phyloP scores from a whole-genome alignment of 2,888 invertebrate genomes.

The Pachycephus smyrnensis region DNA sequence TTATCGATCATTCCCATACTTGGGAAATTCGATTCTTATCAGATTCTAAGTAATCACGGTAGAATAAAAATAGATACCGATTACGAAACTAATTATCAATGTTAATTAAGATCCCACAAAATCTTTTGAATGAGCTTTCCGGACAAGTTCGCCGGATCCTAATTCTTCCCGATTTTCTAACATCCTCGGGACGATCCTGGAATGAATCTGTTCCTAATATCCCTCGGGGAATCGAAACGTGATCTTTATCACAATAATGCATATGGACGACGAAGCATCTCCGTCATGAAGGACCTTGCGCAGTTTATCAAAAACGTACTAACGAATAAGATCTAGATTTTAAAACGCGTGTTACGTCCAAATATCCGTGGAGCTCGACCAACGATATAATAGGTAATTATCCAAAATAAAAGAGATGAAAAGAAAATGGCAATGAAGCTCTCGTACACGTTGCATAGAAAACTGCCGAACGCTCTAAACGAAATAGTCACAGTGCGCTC shows the following conservation, averaged over 20 bases:
- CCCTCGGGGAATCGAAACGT: neutral
- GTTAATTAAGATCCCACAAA: neutral
- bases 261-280: neutral
- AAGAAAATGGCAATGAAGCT: neutral
- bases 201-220: neutral
- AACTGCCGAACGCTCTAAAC: constrained; percentile 27
- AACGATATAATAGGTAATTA: neutral
- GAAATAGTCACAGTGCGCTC: constrained; percentile 10
- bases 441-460: neutral
- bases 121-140: neutral
- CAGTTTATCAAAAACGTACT: constrained; percentile 2
- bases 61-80: neutral
- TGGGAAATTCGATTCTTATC: neutral
- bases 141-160: neutral
- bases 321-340: constrained; percentile 7
- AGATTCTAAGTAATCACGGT: too few species aligned
- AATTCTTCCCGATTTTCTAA: neutral
- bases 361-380: constrained; percentile 5
- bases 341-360: constrained; percentile 3
- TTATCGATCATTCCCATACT: neutral
- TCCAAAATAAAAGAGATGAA: neutral
- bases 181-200: neutral
- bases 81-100: neutral
- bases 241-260: neutral
- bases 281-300: neutral